Percentiles rank a stretch among this genome's conserved stretches.
These are phyloP conservation scores for zebrafish (Danio rerio) DNA, from an alignment of 2,113 vertebrate species.

Conservation along the genomic window DNA sequence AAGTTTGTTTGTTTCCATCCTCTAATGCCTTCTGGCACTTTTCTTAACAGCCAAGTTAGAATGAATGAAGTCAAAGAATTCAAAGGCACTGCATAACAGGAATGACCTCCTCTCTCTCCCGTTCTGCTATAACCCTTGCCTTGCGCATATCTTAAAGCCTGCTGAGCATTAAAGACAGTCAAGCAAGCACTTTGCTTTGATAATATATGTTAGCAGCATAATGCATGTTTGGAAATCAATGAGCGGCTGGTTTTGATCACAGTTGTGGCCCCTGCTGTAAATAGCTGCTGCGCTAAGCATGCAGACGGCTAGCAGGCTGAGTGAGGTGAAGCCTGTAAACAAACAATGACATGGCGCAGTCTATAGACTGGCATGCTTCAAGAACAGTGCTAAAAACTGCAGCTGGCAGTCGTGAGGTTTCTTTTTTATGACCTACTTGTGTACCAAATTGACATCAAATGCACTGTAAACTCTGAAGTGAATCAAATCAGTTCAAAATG, in stretches of 20 bases:
- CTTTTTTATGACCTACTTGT: conserved; percentile 3
- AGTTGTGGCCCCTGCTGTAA: conserved; percentile 55
- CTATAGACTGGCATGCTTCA: not conserved
- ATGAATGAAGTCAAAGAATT: not conserved
- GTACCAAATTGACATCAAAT: not conserved
- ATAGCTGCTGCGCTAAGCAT: conserved; percentile 22
- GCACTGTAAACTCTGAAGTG: no score
- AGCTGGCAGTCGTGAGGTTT: not conserved
- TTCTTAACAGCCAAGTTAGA: not conserved
- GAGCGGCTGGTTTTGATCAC: conserved; percentile 68
- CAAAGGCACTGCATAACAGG: not conserved
- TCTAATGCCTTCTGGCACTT: not conserved
- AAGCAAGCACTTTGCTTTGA: conserved; percentile 66
- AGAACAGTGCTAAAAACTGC: not conserved
- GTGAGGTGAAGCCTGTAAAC: conserved; percentile 24
- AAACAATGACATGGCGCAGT: conserved; percentile 23
- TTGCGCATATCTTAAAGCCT: conserved; percentile 64
- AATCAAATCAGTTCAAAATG: no score
- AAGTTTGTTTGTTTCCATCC: not conserved
- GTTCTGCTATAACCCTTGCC: conserved; percentile 64
- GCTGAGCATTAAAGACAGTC: conserved; percentile 61
- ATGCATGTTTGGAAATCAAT: conserved; percentile 72
- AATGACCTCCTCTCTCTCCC: conserved; percentile 41
- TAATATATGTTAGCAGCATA: conserved; percentile 64
- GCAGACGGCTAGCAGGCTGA: conserved; percentile 43